Evolutionary conservation across 2,797 vertebrate genomes (phyloP).

Genomic region (Glossophaga mutica): DNA sequence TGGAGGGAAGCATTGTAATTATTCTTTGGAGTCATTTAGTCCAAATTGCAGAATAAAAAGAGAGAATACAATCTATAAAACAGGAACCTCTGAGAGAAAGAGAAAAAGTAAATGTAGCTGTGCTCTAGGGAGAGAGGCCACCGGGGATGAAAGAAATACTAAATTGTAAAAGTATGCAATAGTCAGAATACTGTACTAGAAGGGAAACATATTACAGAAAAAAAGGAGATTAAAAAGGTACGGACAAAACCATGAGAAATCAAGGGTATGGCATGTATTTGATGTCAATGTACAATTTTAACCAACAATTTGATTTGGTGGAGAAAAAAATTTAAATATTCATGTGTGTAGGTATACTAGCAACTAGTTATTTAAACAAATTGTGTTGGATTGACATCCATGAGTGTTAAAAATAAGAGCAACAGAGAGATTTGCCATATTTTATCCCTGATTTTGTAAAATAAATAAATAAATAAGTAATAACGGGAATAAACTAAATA

Average conservation of each 20-base stretch:
- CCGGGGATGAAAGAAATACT: background rate
- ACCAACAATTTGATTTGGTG: conserved; percentile 14
- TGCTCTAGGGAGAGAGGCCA: background rate
- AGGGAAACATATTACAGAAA: background rate
- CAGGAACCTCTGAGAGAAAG: background rate
- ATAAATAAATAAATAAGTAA: background rate
- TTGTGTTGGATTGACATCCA: background rate
- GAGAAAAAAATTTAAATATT: conserved; percentile 19
- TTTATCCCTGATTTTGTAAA: conserved; percentile 1
- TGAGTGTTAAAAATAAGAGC: background rate
- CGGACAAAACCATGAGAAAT: background rate
- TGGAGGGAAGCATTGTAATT: background rate
- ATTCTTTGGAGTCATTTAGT: background rate
- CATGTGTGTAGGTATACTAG: background rate
- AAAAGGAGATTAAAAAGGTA: background rate
- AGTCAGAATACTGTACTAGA: background rate
- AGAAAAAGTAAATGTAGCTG: background rate
- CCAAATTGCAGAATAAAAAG: conserved; percentile 35
- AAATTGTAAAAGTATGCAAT: background rate
- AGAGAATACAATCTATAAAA: background rate
- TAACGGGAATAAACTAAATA: background rate
- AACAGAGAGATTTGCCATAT: background rate
- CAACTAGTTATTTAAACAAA: background rate
- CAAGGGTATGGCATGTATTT: background rate
- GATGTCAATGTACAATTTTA: background rate